Base-by-base conservation (phyloP, 2,113 vertebrate species). In the Petrocephalus zakoni region DNA sequence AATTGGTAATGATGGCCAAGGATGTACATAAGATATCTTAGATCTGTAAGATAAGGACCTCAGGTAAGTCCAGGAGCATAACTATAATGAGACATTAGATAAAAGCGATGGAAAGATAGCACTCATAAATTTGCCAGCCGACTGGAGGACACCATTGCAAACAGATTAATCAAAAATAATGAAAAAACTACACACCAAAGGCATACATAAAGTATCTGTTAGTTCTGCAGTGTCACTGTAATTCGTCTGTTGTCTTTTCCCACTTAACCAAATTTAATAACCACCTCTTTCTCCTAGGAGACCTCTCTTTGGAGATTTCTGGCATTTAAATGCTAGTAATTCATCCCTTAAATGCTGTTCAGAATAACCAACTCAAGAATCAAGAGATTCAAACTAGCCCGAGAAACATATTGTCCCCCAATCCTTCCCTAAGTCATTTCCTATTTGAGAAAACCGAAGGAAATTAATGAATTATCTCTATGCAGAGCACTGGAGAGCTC, bases 251-350 rank as follows among this genome's bases (percentile, higher is more conserved):
- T 17, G 19, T 82, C 78, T 49, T 49, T 21, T 82, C 78, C 6
- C 21, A 46, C 78, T 37, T 22, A 82, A 17, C 46, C n/a, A 42
- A 82, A 82, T 82, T 47, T 49, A 82, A 82, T 82, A 82, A 49
- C 78, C 78, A 82, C 21, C 37, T 10, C 78, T 49, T 46, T 82
- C 78, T 82, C 37, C 37, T 3, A 21, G 78, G 78, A 82, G 46
- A 47, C 17, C 34, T 37, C 68, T 37, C 68, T 75, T 37, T 75
- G 68, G 68, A 82, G 78, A n/a, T 82, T n/a, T 49, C 42, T 75
- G 46, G 5, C 78, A 82, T 82, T 82, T 82, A 82, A 49, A 82
- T 82, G 78, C 78, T 46, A 82, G 49, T 83, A 83, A 7, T 83
- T 83, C 22, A 49, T 49, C 22, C 72, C 19, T 83, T 22, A 83